Base-by-base conservation (phyloP, 2,797 vertebrate species). In the Loriculus beryllinus region DNA sequence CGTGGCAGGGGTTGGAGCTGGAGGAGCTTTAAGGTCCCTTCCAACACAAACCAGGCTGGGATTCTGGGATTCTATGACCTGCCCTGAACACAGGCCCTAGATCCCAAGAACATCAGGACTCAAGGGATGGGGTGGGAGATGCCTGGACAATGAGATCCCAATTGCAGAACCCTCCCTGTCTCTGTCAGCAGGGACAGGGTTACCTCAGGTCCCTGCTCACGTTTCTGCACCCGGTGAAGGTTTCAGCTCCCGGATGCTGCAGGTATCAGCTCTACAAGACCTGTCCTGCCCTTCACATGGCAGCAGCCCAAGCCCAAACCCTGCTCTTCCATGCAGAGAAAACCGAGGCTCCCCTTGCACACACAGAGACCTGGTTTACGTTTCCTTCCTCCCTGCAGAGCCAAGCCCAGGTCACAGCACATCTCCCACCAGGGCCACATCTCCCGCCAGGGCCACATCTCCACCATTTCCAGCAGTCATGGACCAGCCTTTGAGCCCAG, bases 221-320 rank as follows among this genome's bases (percentile, higher is more conserved):
- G 0, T n/a, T 77, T 28, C 52, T 52, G 21, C 81, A 17, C 43
- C 52, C 23, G 29, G 8, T 0, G 4, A 76, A 52, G 60, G 52
- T 37, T 48, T 51, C 2, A 0, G 37, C 39, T 65, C 63, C 68
- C 12, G 1, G 0, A 1, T 4, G 29, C 74, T 26, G n/a, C 15
- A 7, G 37, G 49, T 39, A 18, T 43, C 4, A 3, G 70, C 80
- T 48, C 48, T 11, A 25, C 56, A 71, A 52, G 78, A 21, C 42
- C n/a, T 3, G 45, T 28, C 78, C 8, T 0, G 40, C 52, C 17
- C 33, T 9, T 48, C 33, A 16, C 33, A 22, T 4, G 26, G 84
- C 22, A 2, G 47, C 82, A 70, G 69, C 43, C 81, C 71, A 9
- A n/a, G 33, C 70, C 72, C 71, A 57, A 80, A 45, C 33, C 64